Evolutionary conservation across 2,888 invertebrate genomes (phyloP).

Genomic region (Sussaba pulchella): DNA sequence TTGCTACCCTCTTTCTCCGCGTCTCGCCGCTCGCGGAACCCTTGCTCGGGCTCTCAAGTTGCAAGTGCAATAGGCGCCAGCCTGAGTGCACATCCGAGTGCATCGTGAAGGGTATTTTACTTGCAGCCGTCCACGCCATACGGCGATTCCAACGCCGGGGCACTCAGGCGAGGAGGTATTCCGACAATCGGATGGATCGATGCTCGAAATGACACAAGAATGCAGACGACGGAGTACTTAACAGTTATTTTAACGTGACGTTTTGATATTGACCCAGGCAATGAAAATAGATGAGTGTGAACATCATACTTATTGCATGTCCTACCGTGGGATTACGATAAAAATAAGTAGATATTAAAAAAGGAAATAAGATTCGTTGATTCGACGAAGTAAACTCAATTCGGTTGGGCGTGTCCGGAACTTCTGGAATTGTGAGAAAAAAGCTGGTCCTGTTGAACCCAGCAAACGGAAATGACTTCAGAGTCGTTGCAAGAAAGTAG

Average conservation of each 20-base stretch:
- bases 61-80: conserved; percentile 52
- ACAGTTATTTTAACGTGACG: background rate
- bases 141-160: conserved; percentile 15
- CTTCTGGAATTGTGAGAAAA: too few relatives aligned
- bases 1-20: conserved; percentile 13
- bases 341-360: too few relatives aligned
- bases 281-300: too few relatives aligned
- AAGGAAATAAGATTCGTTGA: too few relatives aligned
- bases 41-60: conserved; percentile 53
- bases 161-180: conserved; percentile 6
- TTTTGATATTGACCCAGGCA: too few relatives aligned
- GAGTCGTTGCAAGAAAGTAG: conserved; percentile 38
- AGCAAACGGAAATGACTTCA: background rate
- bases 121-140: conserved; percentile 37
- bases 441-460: background rate
- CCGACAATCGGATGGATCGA: conserved; percentile 14
- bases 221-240: background rate
- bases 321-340: too few relatives aligned
- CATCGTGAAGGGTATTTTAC: conserved; percentile 61
- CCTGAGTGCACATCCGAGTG: conserved; percentile 62
- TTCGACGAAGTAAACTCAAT: too few relatives aligned
- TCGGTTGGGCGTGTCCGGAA: too few relatives aligned
- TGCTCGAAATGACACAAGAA: background rate
- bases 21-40: conserved; percentile 22
- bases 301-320: too few relatives aligned